Conservation (phyloP, 2,888 invertebrate genomes). For the Sphaerophoria taeniata region DNA sequence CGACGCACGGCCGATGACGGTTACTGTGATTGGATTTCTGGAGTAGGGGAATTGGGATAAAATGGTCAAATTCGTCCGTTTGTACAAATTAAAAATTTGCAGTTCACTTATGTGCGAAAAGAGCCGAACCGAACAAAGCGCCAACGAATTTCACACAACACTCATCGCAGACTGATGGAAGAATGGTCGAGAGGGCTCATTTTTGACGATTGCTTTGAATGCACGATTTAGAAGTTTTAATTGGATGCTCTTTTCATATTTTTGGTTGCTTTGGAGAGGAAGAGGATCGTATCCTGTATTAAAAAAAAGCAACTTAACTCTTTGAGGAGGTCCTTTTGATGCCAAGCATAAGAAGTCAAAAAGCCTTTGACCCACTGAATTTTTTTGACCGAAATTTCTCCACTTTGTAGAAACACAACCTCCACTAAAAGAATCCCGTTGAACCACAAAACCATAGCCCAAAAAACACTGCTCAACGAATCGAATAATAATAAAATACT, state of each 20-base stretch:
- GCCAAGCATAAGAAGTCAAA: no score
- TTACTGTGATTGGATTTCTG: constrained; percentile 5
- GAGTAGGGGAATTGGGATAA: constrained; percentile 6
- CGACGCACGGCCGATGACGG: neutral
- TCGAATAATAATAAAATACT: neutral
- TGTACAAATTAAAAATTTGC: constrained; percentile 59
- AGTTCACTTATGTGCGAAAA: constrained; percentile 54
- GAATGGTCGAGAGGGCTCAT: constrained; percentile 9
- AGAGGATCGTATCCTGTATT: no score
- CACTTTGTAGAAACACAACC: no score
- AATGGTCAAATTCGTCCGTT: constrained; percentile 31
- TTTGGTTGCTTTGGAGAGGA: no score
- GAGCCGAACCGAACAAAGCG: neutral
- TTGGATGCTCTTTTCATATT: constrained; percentile 23
- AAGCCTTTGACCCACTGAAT: no score
- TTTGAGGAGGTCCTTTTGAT: no score
- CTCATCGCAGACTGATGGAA: constrained; percentile 2
- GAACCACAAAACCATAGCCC: neutral
- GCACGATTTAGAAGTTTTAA: constrained; percentile 45
- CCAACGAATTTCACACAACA: constrained; percentile 24
- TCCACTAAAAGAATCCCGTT: no score
- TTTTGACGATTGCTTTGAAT: constrained; percentile 19
- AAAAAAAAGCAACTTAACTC: no score
- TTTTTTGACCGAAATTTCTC: no score
- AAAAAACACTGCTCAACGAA: neutral